These are phyloP conservation scores for Lycocorax pyrrhopterus DNA, from an alignment of 2,113 vertebrate species.

Conservation along the genomic window DNA sequence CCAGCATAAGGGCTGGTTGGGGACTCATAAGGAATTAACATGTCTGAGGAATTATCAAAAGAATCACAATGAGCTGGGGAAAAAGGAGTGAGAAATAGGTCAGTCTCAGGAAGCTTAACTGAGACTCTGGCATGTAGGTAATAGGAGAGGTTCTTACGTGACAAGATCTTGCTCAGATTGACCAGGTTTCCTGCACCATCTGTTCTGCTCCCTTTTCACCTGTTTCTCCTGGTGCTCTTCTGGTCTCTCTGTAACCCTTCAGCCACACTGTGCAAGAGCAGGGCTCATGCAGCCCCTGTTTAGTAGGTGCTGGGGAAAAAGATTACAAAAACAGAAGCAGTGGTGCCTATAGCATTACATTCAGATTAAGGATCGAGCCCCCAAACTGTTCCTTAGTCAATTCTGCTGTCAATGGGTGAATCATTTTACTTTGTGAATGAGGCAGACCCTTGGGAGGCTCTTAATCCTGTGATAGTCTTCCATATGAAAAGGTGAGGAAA, in stretches of 20 bases:
- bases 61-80: neutral
- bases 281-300: neutral
- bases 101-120: neutral
- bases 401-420: neutral
- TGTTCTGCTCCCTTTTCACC: neutral
- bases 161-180: neutral
- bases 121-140: neutral
- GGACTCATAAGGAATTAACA: neutral
- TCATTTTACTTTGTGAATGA: neutral
- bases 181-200: neutral
- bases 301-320: neutral
- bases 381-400: neutral
- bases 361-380: neutral
- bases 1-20: neutral
- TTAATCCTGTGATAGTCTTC: neutral
- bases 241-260: neutral
- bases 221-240: neutral
- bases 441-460: neutral
- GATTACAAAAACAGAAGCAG: neutral
- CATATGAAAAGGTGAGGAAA: neutral
- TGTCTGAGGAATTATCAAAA: neutral
- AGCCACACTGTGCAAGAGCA: neutral
- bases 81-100: neutral
- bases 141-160: neutral
- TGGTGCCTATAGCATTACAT: neutral